A percentile compares a stretch with the other conserved stretches of the same genome.
phyloP scores from a whole-genome alignment of 2,888 invertebrate species.

The Alentia gelatinosa region DNA sequence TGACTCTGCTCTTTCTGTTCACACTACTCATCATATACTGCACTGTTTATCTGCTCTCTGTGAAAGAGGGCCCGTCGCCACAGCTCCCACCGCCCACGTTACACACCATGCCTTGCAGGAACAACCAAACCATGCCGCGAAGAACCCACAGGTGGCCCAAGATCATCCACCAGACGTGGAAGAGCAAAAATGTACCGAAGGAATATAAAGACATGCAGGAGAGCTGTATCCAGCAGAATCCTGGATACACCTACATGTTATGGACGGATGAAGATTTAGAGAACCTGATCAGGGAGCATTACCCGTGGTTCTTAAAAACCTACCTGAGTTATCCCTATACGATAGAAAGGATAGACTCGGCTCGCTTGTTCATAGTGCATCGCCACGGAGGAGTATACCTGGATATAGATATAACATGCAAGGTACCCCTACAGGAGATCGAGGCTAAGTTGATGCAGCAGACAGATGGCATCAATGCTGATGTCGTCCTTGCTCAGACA shows the following conservation, averaged over 20 bases:
- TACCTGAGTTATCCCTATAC: conserved; percentile 60
- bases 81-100: background rate
- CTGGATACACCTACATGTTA: conserved; percentile 57
- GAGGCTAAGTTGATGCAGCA: background rate
- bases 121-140: background rate
- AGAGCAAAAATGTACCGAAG: conserved; percentile 16
- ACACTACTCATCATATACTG: background rate
- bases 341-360: conserved; percentile 62
- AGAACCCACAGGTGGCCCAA: background rate
- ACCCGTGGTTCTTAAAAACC: conserved; percentile 61
- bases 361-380: conserved; percentile 61
- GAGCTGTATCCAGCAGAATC: conserved; percentile 30
- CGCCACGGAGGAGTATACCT: conserved; percentile 64
- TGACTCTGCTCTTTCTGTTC: background rate
- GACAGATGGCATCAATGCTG: background rate
- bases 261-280: conserved; percentile 61
- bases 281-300: conserved; percentile 56
- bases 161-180: conserved; percentile 49
- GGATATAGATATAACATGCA: conserved; percentile 60
- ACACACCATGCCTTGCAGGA: background rate
- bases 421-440: background rate
- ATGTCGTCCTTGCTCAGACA: conserved; percentile 58
- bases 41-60: background rate
- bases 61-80: background rate
- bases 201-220: background rate